Percentiles rank a stretch among this genome's conserved stretches.
phyloP scores from a whole-genome alignment of 1,140 invertebrate genomes.

The Onthophagus taurus region DNA sequence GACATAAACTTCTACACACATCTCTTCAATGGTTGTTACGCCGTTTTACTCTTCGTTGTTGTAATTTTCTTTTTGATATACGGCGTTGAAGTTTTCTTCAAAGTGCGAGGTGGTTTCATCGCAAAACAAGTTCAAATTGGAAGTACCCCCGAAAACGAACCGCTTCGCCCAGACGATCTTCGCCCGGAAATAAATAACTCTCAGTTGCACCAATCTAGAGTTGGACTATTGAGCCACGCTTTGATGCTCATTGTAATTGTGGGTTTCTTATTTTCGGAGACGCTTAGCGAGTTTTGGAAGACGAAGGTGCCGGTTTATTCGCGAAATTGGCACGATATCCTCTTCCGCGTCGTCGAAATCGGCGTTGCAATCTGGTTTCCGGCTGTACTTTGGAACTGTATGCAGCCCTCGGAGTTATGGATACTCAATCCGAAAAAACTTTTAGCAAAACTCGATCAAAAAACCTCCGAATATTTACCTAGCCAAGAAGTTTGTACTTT shows the following conservation, averaged over 20 bases:
- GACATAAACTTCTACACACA: slow-evolving; percentile 67
- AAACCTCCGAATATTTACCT: slow-evolving; percentile 15
- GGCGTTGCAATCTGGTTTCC: slow-evolving; percentile 93
- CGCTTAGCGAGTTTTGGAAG: slow-evolving; percentile 85
- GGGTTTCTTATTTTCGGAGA: slow-evolving; percentile 82
- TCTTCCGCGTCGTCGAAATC: slow-evolving; percentile 84
- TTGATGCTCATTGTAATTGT: slow-evolving; percentile 76
- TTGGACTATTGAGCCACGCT: slow-evolving; percentile 81
- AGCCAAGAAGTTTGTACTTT: not conserved
- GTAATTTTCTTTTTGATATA: slow-evolving; percentile 92
- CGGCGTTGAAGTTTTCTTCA: slow-evolving; percentile 90
- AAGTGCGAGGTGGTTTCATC: slow-evolving; percentile 47
- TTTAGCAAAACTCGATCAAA: slow-evolving; percentile 51
- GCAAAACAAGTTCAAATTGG: slow-evolving; percentile 29
- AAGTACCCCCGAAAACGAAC: slow-evolving; percentile 34
- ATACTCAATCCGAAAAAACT: slow-evolving; percentile 85
- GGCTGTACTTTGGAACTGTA: slow-evolving; percentile 90
- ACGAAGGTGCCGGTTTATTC: slow-evolving; percentile 79
- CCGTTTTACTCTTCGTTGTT: slow-evolving; percentile 79
- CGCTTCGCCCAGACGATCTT: slow-evolving; percentile 22
- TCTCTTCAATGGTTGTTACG: slow-evolving; percentile 88
- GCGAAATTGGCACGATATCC: slow-evolving; percentile 83
- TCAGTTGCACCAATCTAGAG: slow-evolving; percentile 82
- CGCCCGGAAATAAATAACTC: slow-evolving; percentile 63
- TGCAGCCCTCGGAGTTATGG: slow-evolving; percentile 89